phyloP scores from a whole-genome alignment of 2,113 vertebrate genomes.

The Sorex fumeus region DNA sequence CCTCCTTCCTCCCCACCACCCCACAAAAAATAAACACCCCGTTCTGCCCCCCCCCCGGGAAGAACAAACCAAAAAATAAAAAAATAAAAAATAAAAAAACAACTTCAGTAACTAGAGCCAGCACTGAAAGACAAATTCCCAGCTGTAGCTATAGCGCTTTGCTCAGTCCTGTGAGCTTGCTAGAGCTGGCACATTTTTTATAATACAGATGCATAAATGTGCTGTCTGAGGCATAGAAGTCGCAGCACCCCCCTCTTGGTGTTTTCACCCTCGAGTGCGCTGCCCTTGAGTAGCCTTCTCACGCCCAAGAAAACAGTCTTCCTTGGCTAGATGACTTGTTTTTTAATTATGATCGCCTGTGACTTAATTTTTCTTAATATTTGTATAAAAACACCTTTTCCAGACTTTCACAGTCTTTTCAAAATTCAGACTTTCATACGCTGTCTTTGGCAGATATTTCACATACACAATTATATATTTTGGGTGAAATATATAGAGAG shows the following conservation, averaged over 20 bases:
- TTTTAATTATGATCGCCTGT: conserved; percentile 39
- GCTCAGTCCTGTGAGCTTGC: conserved; percentile 68
- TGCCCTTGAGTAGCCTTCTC: background rate
- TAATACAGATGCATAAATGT: conserved; percentile 76
- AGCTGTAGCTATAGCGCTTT: conserved; percentile 80
- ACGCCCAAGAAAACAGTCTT: conserved; percentile 45
- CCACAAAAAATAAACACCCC: conserved; percentile 62
- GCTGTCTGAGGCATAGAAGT: conserved; percentile 61
- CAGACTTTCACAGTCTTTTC: conserved; percentile 49
- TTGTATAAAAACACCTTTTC: conserved; percentile 55
- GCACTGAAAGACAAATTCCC: conserved; percentile 75
- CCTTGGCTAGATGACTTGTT: background rate
- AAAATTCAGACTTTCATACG: conserved; percentile 30
- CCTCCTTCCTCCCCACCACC: conserved; percentile 27
- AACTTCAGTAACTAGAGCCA: conserved; percentile 61
- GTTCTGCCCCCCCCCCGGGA: conserved; percentile 58
- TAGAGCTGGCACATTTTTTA: conserved; percentile 77
- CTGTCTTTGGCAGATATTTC: background rate
- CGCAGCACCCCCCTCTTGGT: conserved; percentile 51
- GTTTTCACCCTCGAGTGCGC: conserved; percentile 43
- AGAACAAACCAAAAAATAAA: conserved; percentile 66
- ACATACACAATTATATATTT: conserved; percentile 47
- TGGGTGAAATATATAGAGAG: conserved; percentile 60
- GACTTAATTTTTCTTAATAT: conserved; percentile 59
- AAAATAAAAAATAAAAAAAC: conserved; percentile 20